A percentile compares a stretch with the other conserved stretches of the same genome.
Conservation (phyloP, 1,140 invertebrate genomes). For the Lucilia sericata region DNA sequence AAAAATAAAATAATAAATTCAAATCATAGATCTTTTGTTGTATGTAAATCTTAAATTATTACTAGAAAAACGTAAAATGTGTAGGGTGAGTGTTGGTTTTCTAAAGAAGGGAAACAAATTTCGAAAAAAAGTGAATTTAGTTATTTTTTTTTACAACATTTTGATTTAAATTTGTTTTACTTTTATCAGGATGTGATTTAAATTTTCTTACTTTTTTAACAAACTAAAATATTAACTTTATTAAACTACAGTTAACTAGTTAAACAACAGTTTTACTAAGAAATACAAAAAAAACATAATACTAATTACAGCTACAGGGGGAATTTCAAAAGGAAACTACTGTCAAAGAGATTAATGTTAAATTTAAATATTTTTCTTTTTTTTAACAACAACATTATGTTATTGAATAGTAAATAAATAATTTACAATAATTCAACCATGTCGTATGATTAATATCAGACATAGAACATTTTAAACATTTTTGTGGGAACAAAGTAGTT, state of each 20-base stretch:
- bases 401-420: neutral
- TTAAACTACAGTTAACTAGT: neutral
- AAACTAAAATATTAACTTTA: slow-evolving; percentile 16
- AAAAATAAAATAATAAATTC: slow-evolving; percentile 61
- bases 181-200: neutral
- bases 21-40: slow-evolving; percentile 55
- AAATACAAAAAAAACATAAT: neutral
- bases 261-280: neutral
- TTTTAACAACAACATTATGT: neutral
- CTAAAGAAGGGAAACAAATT: neutral
- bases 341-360: neutral
- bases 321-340: neutral
- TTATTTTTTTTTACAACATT: slow-evolving; percentile 18
- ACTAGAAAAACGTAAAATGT: slow-evolving; percentile 1
- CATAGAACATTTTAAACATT: too few species aligned
- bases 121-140: neutral
- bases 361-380: neutral
- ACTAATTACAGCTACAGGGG: neutral
- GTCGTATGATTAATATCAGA: too few species aligned
- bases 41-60: slow-evolving; percentile 11
- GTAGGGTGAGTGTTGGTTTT: slow-evolving; percentile 4
- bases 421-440: too few species aligned
- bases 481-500: too few species aligned
- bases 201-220: neutral
- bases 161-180: neutral